phyloP scores from a whole-genome alignment of 2,888 invertebrate genomes.

The Empis livida region DNA sequence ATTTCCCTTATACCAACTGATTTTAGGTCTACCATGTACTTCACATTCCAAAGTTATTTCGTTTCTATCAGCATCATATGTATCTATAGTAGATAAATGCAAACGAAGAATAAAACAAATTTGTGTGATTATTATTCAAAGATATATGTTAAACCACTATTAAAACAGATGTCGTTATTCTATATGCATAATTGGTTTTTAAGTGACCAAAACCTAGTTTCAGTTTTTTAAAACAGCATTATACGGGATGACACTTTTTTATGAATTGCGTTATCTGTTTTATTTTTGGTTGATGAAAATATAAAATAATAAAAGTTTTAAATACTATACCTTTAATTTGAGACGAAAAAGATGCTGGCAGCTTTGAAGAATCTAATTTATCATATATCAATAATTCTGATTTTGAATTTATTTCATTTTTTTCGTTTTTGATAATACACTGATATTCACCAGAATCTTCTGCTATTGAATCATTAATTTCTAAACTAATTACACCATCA shows the following conservation, averaged over 20 bases:
- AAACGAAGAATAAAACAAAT: too few species aligned
- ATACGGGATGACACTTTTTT: too few species aligned
- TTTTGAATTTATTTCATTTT: slow-evolving; percentile 52
- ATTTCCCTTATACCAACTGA: slow-evolving; percentile 53
- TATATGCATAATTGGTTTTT: too few species aligned
- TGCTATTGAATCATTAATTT: slow-evolving; percentile 52
- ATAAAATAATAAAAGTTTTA: too few species aligned
- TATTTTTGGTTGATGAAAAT: too few species aligned
- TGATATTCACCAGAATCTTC: slow-evolving; percentile 66
- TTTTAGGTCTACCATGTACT: slow-evolving; percentile 39
- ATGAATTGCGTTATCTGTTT: too few species aligned
- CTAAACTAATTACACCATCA: slow-evolving; percentile 59
- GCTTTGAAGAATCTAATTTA: slow-evolving; percentile 12
- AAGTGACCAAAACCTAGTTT: too few species aligned
- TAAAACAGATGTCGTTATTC: too few species aligned
- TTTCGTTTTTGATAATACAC: slow-evolving; percentile 60
- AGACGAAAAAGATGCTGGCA: slow-evolving; percentile 25
- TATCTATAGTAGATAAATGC: slow-evolving; percentile 38
- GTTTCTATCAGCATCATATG: slow-evolving; percentile 43
- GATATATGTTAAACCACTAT: too few species aligned
- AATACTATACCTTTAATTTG: slow-evolving; percentile 23
- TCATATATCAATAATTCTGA: slow-evolving; percentile 58
- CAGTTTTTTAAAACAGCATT: too few species aligned
- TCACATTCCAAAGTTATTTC: slow-evolving; percentile 39
- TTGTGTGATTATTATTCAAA: too few species aligned